Evolutionary conservation across 2,113 vertebrate genomes (phyloP), one percentile per base, ranked within the genome.

Genomic region (Centropus unirufus): DNA sequence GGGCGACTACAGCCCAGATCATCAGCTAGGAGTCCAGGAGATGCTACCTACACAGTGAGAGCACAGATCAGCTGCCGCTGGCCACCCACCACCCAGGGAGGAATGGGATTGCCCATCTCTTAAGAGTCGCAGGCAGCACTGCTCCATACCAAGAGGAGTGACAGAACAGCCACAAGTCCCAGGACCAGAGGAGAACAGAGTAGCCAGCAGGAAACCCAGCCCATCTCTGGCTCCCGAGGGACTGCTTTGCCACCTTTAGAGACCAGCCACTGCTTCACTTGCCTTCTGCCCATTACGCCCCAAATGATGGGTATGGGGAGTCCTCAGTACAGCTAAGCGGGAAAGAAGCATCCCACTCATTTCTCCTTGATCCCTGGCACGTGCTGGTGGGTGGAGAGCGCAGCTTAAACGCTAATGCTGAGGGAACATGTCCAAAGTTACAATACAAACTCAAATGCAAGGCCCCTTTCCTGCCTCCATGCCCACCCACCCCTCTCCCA

Each of bases 331-430:
- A 89, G 64, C 5, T 12, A 62, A 68, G 57, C 5, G 54, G 62
- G 63, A 89, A 94, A 92, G 78, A 81, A 92, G 44, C 88, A 70
- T 49, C 68, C 66, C 78, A 21, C 77, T 91, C 11, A 0, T 57
- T 68, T 75, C 73, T 81, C 62, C 77, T 85, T 63, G 72, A 87
- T 86, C 84, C 87, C 87, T 82, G 93, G 92, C 83, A 95, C 68
- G 19, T 40, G 91, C 86, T 92, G 91, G 92, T 47, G 83, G 76
- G 66, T 92, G 62, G 70, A 95, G 72, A 94, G 76, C 47, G 22
- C 89, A 95, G 93, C 90, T 97, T 97, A 97, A 97, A 97, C 94
- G 96, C 97, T 97, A 97, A 97, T 97, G 97, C 90, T 93, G 95
- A 96, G 92, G 96, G 76, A 96, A 97, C 85, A 85, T 92, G 94